Base-by-base conservation (phyloP, 92 coral and sea anemone species). In the Hydrozoanthus gracilis region DNA sequence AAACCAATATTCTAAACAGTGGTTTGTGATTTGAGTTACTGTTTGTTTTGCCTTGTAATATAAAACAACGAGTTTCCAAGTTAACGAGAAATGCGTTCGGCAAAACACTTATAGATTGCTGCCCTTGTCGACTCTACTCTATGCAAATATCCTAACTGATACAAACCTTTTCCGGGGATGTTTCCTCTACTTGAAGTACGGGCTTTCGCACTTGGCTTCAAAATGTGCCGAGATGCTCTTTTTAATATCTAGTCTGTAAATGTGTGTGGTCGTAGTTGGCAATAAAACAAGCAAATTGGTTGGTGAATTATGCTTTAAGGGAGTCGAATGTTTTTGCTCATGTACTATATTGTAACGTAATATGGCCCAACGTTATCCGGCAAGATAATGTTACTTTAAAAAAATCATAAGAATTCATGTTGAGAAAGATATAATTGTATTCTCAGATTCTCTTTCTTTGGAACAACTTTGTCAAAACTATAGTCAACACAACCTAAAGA, bases 231-330 rank as follows among this genome's bases (percentile, higher is more conserved):
- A 76, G 48, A 35, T 27, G 62, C 44, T 48, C 7, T 27, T 27
- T 51, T 11, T 8, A 16, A 55, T 49, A 46, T 54, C 66, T 35
- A 50, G 13, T 27, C 67, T 14, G 5, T 76, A 39, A 18, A 65
- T 51, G 85, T 66, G 85, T 65, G 85, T 80, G 85, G 85, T 80
- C 85, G 85, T 64, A 35, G 13, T 62, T 48, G 51, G 8, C 47
- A 49, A 48, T 35, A 60, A 66, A 80, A 80, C 45, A 49, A 65
- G 49, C 51, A 62, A 80, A 18, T 62, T 65, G 85, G 64, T 80
- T 80, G 73, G 85, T 27, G 85, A 80, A 27, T 18, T 48, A 20
- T 48, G 48, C 35, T 64, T 80, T 65, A 80, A 47, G 70, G 18
- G 75, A 48, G 48, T 65, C 82, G 55, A 54, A 54, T 18, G 16